Evolutionary conservation across 2,797 vertebrate genomes (phyloP), one percentile per base, ranked within the genome.

Genomic region (Artibeus lituratus): DNA sequence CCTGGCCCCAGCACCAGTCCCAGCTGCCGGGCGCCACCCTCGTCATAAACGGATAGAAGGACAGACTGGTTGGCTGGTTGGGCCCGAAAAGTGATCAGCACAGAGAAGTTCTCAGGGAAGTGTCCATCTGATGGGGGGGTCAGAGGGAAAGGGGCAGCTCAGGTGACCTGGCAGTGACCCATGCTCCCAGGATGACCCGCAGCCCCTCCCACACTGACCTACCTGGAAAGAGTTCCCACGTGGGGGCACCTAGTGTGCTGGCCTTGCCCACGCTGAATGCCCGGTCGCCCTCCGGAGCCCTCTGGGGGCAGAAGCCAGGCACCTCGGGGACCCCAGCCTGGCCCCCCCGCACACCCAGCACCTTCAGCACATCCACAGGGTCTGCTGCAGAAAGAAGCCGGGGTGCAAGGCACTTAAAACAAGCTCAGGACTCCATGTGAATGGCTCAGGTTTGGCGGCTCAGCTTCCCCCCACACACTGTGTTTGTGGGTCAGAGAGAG

Each of bases 81-180:
- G n/a, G 98, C 99, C 77, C 99, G 98, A 29, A 99, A 76, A 0
- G 99, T 99, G 39, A 98, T 73, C 98, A 99, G 98, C 97, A 99
- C 76, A 1, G 99, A 99, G 98, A 99, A 99, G 93, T 99, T 98
- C 97, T 98, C 98, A 0, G 99, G 99, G 95, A 99, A 99, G 18
- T 49, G 93, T 1, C 98, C 98, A 62, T 99, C 99, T 99, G 95
- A 80, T 26, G 29, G n/a, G 32, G 35, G 47, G 53, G 32, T 44
- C 32, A 32, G 49, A 57, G 49, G 11, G 55, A 55, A 39, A 1
- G 0, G 57, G 11, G n/a, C 21, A 3, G 62, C 51, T 94, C 35
- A 62, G 62, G 21, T 2, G 49, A 22, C 47, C 62, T n/a, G 5
- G 18, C 6, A 19, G 18, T 14, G 80, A 35, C 72, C 74, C 16